phyloP scores from a whole-genome alignment of 2,797 vertebrate genomes.

The Gephyroberyx darwinii region DNA sequence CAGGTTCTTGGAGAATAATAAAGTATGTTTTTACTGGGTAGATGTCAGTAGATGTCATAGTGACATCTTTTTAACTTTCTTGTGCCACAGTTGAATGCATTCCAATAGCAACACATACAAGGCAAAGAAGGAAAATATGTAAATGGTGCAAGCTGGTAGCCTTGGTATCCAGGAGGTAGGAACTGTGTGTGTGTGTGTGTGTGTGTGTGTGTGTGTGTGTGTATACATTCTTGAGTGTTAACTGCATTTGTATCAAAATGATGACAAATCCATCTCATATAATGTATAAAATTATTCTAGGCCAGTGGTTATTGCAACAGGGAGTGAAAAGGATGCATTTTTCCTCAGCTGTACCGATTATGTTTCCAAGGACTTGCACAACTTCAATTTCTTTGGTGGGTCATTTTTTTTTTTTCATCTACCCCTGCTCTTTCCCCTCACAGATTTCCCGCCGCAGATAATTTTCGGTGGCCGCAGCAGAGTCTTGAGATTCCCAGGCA shows the following conservation, averaged over 20 bases:
- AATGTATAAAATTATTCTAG: slow-evolving; percentile 9
- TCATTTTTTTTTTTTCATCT: slow-evolving; percentile 15
- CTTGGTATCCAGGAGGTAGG: background rate
- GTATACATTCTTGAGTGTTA: slow-evolving; percentile 16
- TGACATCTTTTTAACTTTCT: slow-evolving; percentile 55
- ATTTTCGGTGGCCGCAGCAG: slow-evolving; percentile 67
- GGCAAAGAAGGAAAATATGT: slow-evolving; percentile 52
- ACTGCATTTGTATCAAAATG: slow-evolving; percentile 36
- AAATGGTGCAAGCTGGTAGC: slow-evolving; percentile 60
- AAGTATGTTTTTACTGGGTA: slow-evolving; percentile 67
- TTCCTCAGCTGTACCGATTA: slow-evolving; percentile 21
- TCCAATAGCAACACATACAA: slow-evolving; percentile 71
- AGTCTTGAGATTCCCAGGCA: slow-evolving; percentile 71
- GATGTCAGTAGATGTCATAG: slow-evolving; percentile 27
- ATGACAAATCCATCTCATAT: slow-evolving; percentile 5
- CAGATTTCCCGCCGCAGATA: slow-evolving; percentile 67
- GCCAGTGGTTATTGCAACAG: slow-evolving; percentile 31
- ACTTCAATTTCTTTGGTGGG: slow-evolving; percentile 45
- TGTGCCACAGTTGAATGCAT: slow-evolving; percentile 48
- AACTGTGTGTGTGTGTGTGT: background rate
- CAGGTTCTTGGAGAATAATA: slow-evolving; percentile 63
- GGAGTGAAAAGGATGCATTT: slow-evolving; percentile 4
- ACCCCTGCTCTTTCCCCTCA: slow-evolving; percentile 32
- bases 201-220: slow-evolving; percentile 16
- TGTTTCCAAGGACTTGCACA: slow-evolving; percentile 58